Base-by-base conservation (phyloP, 2,888 invertebrate species). In the Sesamia inferens region DNA sequence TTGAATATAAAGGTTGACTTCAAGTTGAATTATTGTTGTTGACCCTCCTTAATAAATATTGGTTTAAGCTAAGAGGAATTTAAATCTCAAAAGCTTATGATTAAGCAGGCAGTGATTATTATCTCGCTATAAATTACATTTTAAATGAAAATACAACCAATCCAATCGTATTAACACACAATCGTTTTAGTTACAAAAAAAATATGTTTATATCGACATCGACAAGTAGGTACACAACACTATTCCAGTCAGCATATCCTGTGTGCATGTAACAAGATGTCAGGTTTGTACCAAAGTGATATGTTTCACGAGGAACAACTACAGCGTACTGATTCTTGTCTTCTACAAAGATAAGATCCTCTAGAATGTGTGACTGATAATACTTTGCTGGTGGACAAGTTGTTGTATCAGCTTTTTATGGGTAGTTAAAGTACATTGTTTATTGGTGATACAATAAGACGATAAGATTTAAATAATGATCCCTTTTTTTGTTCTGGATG, bases 181-280 rank as follows among this genome's bases (percentile, higher is more conserved):
- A 31, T 31, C 3, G 31, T 2, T 31, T 2, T 31, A 31, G 31
- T 31, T 31, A 31, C 1, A n/a, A 42, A 55, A 14, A 42, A 22
- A 69, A 24, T 11, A 54, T 14, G 31, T 13, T 13, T 24, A 16
- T 72, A 72, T 81, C 69, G 78, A 82, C 6, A 59, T 76, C 54
- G 59, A 63, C 3, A 19, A 13, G 0, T n/a, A n/a, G n/a, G n/a
- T 0, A 0, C 48, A 31, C 79, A 83, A 16, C 80, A 76, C 78
- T 87, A 81, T 16, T 19, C 8, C 19, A 44, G 61, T 42, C 70
- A 76, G 74, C 74, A 82, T 81, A 86, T 81, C 79, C 76, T 62
- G 64, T 71, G 74, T 69, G 68, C 68, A 70, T 73, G 77, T 88
- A 87, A 86, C 88, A 86, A 88, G 79, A 44, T 73, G 68, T 72